A percentile compares a stretch with the other conserved stretches of the same genome.
Evolutionary conservation across 1,140 invertebrate genomes (phyloP).

Genomic region (Gryllus bimaculatus): DNA sequence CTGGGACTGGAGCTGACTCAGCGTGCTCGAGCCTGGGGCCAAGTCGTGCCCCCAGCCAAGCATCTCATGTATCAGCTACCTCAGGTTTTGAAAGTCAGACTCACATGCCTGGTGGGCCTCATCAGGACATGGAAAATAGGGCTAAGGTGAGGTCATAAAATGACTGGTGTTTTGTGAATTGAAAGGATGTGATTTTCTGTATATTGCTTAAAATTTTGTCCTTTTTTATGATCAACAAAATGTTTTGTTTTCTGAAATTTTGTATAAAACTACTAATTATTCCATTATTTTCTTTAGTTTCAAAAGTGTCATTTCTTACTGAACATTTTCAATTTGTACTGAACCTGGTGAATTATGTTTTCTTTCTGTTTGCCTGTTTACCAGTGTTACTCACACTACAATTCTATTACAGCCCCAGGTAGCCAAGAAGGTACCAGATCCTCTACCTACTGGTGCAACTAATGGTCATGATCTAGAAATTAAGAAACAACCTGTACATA

Average conservation of each 20-base stretch:
- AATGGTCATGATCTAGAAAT: constrained; percentile 25
- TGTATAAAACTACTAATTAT: too few relatives aligned
- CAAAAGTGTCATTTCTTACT: too few relatives aligned
- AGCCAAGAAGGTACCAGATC: constrained; percentile 36
- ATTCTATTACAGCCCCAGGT: constrained; percentile 3
- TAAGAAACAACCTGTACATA: constrained; percentile 62
- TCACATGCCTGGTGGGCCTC: neutral
- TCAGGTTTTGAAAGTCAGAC: constrained; percentile 38
- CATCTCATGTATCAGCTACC: constrained; percentile 39
- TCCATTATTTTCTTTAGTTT: too few relatives aligned
- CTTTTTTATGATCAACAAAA: neutral
- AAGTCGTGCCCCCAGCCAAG: constrained; percentile 43
- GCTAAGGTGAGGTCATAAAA: constrained; percentile 4
- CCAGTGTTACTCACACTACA: too few relatives aligned
- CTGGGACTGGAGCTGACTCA: constrained; percentile 34
- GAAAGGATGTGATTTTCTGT: too few relatives aligned
- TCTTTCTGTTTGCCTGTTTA: neutral
- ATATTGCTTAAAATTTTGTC: neutral
- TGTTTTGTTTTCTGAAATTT: neutral
- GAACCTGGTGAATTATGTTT: neutral
- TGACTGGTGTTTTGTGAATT: neutral
- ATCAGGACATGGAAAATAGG: constrained; percentile 9
- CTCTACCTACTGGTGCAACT: constrained; percentile 23
- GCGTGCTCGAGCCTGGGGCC: constrained; percentile 42
- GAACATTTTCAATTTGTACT: neutral